A percentile compares a stretch with the other conserved stretches of the same genome.
Conservation (phyloP, 2,888 invertebrate species). For the Catocala sponsa region DNA sequence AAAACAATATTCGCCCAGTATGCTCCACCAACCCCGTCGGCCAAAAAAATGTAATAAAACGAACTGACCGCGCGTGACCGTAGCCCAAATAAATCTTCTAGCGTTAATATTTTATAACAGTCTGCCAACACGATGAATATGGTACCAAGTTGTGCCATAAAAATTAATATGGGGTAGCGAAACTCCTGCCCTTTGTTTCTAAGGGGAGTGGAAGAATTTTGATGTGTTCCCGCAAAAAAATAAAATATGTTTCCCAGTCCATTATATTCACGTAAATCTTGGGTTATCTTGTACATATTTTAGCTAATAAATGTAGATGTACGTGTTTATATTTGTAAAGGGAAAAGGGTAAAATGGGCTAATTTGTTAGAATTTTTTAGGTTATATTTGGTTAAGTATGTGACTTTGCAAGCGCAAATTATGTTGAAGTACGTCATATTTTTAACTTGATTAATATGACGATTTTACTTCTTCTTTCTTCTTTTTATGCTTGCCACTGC, state of each 20-base stretch:
- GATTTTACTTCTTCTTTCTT: too few species aligned
- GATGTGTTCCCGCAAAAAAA: conserved; percentile 18
- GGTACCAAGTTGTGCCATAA: conserved; percentile 67
- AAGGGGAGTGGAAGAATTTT: conserved; percentile 17
- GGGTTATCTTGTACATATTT: too few species aligned
- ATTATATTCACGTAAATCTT: background rate
- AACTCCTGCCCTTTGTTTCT: conserved; percentile 38
- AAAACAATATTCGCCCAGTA: conserved; percentile 53
- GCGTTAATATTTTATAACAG: conserved; percentile 79
- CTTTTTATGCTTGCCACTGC: too few species aligned
- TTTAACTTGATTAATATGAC: too few species aligned
- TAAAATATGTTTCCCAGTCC: background rate
- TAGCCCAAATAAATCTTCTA: conserved; percentile 71
- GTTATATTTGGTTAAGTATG: too few species aligned
- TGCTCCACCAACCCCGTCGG: conserved; percentile 49
- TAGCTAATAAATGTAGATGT: too few species aligned
- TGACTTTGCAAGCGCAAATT: too few species aligned
- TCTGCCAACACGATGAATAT: conserved; percentile 62
- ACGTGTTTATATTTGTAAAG: too few species aligned
- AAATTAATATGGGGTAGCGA: conserved; percentile 75
- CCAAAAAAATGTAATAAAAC: conserved; percentile 83
- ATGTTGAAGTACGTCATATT: too few species aligned
- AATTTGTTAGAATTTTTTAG: too few species aligned
- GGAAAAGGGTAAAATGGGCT: too few species aligned
- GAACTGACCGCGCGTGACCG: conserved; percentile 74